Percentiles rank a stretch among this genome's conserved stretches.
Conservation (phyloP, 2,113 vertebrate species). For the Phyllostomus discolor region DNA sequence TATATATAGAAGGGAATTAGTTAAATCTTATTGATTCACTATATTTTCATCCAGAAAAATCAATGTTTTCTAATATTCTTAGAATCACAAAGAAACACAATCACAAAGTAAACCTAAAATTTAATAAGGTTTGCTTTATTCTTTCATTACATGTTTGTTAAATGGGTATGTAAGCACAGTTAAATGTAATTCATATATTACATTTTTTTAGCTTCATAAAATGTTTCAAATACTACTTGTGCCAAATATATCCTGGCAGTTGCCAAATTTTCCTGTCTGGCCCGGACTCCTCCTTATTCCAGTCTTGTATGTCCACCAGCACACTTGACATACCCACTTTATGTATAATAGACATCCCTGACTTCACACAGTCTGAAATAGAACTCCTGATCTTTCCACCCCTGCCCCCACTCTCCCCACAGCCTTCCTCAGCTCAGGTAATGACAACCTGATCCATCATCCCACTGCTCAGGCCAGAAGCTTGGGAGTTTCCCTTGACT, state of each 20-base stretch:
- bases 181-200: background rate
- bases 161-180: background rate
- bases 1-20: background rate
- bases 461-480: background rate
- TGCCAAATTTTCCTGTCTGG: background rate
- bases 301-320: background rate
- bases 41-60: conserved; percentile 31
- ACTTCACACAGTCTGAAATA: background rate
- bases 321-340: background rate
- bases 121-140: background rate
- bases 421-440: background rate
- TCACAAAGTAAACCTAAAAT: background rate
- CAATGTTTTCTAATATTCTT: background rate
- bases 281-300: background rate
- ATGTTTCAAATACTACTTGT: background rate
- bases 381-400: background rate
- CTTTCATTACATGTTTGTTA: background rate
- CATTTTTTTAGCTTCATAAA: background rate
- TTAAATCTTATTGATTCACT: background rate
- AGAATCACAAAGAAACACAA: background rate
- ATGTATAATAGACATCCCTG: background rate
- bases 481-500: background rate
- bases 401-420: rapidly evolving
- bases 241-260: background rate
- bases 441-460: background rate